Evolutionary conservation across 1,140 invertebrate genomes (phyloP).

Genomic region (Centruroides sculpturatus): DNA sequence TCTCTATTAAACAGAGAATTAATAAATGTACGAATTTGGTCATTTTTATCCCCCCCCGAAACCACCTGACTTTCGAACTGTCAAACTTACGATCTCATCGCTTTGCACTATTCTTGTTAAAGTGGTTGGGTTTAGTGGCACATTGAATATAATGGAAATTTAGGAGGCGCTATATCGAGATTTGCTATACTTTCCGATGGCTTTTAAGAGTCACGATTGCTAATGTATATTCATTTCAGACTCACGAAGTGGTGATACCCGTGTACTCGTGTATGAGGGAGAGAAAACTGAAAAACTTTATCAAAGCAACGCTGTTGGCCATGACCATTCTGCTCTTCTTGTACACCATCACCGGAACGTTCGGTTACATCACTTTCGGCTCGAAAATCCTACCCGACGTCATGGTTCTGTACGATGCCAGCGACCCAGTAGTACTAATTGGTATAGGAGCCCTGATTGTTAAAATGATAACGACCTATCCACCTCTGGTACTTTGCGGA

Average conservation of each 20-base stretch:
- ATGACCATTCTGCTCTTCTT: constrained; percentile 42
- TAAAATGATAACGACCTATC: constrained; percentile 54
- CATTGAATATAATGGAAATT: too few species aligned
- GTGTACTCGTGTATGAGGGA: constrained; percentile 42
- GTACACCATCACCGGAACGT: constrained; percentile 45
- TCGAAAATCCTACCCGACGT: constrained; percentile 46
- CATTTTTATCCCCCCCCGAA: too few species aligned
- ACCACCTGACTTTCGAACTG: too few species aligned
- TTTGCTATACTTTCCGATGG: too few species aligned
- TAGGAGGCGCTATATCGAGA: too few species aligned
- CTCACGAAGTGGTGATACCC: constrained; percentile 52
- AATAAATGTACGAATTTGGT: too few species aligned
- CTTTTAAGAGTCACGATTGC: too few species aligned
- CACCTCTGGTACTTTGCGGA: constrained; percentile 50
- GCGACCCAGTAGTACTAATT: constrained; percentile 34
- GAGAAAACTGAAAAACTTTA: constrained; percentile 38
- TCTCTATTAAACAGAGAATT: too few species aligned
- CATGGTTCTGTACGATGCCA: constrained; percentile 41
- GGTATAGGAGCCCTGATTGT: constrained; percentile 45
- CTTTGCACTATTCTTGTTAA: too few species aligned
- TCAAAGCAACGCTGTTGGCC: constrained; percentile 37
- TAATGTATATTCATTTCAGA: constrained; percentile 32
- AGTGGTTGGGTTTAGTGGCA: too few species aligned
- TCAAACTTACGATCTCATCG: too few species aligned
- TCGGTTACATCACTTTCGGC: constrained; percentile 51